phyloP scores from a whole-genome alignment of 1,140 invertebrate genomes.

The Drosophila insularis region DNA sequence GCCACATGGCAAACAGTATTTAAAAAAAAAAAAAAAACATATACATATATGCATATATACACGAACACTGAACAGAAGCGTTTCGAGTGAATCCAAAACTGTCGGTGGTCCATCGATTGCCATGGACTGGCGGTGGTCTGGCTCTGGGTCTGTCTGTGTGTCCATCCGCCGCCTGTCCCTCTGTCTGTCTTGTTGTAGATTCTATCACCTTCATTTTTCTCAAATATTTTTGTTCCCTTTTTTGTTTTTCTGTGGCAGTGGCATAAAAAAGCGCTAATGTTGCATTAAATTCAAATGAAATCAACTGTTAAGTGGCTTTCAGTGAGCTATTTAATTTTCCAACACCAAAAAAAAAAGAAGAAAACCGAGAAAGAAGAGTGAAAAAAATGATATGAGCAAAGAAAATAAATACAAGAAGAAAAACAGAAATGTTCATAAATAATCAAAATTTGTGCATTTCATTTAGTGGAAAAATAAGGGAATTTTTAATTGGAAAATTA shows the following conservation, averaged over 20 bases:
- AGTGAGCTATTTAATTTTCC: slow-evolving; percentile 77
- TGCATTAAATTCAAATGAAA: slow-evolving; percentile 81
- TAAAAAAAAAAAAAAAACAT: slow-evolving; percentile 7
- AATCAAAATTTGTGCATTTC: slow-evolving; percentile 46
- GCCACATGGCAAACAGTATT: slow-evolving; percentile 42
- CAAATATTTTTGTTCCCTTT: background rate
- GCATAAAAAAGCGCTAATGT: slow-evolving; percentile 76
- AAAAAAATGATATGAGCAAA: slow-evolving; percentile 15
- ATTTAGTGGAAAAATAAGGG: slow-evolving; percentile 21
- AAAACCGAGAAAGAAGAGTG: slow-evolving; percentile 1
- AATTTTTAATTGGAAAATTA: slow-evolving; percentile 35
- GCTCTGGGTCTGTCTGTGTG: background rate
- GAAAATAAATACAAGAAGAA: slow-evolving; percentile 54
- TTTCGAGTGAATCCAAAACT: slow-evolving; percentile 16
- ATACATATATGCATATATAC: too few species aligned
- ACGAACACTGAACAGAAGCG: slow-evolving; percentile 4
- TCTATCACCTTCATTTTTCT: slow-evolving; percentile 53
- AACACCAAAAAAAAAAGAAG: slow-evolving; percentile 53
- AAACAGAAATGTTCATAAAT: slow-evolving; percentile 66
- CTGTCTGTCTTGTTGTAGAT: slow-evolving; percentile 29
- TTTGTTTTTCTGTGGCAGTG: slow-evolving; percentile 30
- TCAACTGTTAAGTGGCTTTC: slow-evolving; percentile 80
- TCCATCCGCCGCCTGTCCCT: background rate
- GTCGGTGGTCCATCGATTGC: slow-evolving; percentile 57
- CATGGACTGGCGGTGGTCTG: background rate